A percentile compares a stretch with the other conserved stretches of the same genome.
phyloP scores from a whole-genome alignment of 2,888 invertebrate genomes.

The Poecilus cupreus region DNA sequence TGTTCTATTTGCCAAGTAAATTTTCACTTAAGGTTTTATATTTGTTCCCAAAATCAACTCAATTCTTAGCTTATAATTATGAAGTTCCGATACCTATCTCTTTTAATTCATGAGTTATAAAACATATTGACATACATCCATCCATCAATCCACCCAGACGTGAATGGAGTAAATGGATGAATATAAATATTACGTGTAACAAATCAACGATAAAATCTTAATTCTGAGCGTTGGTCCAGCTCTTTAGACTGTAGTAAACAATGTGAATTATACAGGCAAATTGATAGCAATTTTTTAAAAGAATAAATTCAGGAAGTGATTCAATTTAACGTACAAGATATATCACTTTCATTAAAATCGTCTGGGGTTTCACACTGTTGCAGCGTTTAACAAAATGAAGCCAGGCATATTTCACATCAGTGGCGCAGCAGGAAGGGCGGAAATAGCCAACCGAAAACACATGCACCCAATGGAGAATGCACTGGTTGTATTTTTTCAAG shows the following conservation, averaged over 20 bases:
- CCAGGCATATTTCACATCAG: conserved; percentile 33
- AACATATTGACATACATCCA: too few relatives aligned
- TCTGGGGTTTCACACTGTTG: background rate
- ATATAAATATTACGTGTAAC: too few relatives aligned
- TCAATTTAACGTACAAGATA: conserved; percentile 18
- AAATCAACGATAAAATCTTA: background rate
- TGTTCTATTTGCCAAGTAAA: too few relatives aligned
- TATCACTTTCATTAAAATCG: conserved; percentile 28
- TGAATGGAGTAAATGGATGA: background rate
- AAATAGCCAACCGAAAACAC: conserved; percentile 40
- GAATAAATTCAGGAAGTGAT: conserved; percentile 5
- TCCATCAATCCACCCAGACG: too few relatives aligned
- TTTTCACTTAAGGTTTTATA: too few relatives aligned
- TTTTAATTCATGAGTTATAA: too few relatives aligned
- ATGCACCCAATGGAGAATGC: conserved; percentile 38
- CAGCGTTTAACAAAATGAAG: conserved; percentile 48
- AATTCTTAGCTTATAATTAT: too few relatives aligned
- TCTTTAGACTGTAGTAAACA: background rate
- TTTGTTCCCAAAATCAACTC: too few relatives aligned
- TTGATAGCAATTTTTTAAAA: background rate
- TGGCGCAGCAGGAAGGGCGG: conserved; percentile 18
- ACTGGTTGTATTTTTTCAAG: conserved; percentile 50
- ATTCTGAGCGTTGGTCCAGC: too few relatives aligned
- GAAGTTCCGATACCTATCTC: too few relatives aligned
- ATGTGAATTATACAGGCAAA: background rate